Percentiles rank a stretch among this genome's conserved stretches.
Conservation (phyloP, 2,113 vertebrate genomes). For the Coregonus clupeaformis region DNA sequence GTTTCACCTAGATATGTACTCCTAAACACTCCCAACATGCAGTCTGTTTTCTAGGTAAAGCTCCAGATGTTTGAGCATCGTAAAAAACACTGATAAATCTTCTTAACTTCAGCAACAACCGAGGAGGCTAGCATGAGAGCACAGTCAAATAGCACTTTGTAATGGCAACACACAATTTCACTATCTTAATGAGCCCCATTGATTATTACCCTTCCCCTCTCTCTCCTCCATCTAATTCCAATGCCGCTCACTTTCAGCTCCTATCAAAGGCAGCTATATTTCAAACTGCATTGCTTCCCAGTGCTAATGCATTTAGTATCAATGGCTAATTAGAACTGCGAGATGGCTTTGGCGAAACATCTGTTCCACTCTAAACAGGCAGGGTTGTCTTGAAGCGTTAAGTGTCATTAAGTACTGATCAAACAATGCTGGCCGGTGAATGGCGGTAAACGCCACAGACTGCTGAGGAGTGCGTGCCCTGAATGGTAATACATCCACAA, state of each 20-base stretch:
- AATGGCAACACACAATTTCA: slow-evolving; percentile 45
- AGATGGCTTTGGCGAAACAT: slow-evolving; percentile 66
- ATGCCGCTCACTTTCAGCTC: slow-evolving; percentile 14
- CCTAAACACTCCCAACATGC: slow-evolving; percentile 40
- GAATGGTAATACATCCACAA: slow-evolving; percentile 26
- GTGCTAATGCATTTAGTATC: slow-evolving; percentile 64
- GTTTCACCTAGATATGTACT: slow-evolving; percentile 41
- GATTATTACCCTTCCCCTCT: slow-evolving; percentile 35
- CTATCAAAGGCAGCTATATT: slow-evolving; percentile 42
- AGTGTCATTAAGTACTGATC: slow-evolving; percentile 71
- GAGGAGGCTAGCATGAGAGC: slow-evolving; percentile 30
- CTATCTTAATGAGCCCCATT: slow-evolving; percentile 40
- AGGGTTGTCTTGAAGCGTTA: slow-evolving; percentile 64
- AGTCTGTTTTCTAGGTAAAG: slow-evolving; percentile 42
- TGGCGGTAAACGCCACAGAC: slow-evolving; percentile 47
- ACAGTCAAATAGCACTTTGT: slow-evolving; percentile 54
- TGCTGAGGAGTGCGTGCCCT: slow-evolving; percentile 27
- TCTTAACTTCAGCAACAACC: slow-evolving; percentile 47
- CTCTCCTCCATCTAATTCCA: not conserved
- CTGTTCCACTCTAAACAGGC: slow-evolving; percentile 67
- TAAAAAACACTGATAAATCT: slow-evolving; percentile 38
- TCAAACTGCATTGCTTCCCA: slow-evolving; percentile 46
- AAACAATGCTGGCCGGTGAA: slow-evolving; percentile 60
- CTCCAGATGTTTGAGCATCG: slow-evolving; percentile 40
- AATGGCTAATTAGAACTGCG: slow-evolving; percentile 69